phyloP scores from a whole-genome alignment of 2,797 vertebrate genomes.

The Halcyon leucocephala region DNA sequence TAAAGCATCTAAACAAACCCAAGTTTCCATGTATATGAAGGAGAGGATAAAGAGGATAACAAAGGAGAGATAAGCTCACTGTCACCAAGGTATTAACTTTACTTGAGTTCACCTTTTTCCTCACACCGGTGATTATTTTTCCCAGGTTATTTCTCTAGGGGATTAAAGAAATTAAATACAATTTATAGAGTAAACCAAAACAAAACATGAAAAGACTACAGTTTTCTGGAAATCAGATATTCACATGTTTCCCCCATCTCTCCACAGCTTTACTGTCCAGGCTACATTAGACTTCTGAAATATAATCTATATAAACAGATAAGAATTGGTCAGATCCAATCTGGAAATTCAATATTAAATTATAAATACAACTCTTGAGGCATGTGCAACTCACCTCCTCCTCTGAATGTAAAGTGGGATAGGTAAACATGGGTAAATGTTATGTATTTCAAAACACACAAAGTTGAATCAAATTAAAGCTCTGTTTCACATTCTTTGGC shows the following conservation, averaged over 20 bases:
- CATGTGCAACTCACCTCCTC: not conserved
- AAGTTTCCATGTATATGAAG: not conserved
- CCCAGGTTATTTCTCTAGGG: not conserved
- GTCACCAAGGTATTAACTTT: not conserved
- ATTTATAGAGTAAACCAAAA: not conserved
- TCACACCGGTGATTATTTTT: not conserved
- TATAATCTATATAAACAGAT: not conserved
- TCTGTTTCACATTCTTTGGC: conserved; percentile 26
- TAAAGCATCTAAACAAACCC: not conserved
- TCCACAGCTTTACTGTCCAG: not conserved
- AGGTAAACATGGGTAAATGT: conserved; percentile 47
- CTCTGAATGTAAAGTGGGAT: conserved; percentile 1
- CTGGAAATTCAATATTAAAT: conserved; percentile 27
- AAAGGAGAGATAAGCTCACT: not conserved
- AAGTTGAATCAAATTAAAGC: conserved; percentile 61
- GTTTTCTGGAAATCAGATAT: not conserved
- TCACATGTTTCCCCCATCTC: not conserved
- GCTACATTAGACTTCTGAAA: not conserved
- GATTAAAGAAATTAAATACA: not conserved
- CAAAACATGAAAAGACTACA: not conserved
- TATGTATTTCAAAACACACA: conserved; percentile 29
- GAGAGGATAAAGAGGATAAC: not conserved
- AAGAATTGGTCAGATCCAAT: not conserved
- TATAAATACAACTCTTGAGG: conserved; percentile 21
- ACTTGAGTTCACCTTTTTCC: not conserved